Base-by-base conservation (phyloP, 2,797 vertebrate genomes). In the Furcifer pardalis region DNA sequence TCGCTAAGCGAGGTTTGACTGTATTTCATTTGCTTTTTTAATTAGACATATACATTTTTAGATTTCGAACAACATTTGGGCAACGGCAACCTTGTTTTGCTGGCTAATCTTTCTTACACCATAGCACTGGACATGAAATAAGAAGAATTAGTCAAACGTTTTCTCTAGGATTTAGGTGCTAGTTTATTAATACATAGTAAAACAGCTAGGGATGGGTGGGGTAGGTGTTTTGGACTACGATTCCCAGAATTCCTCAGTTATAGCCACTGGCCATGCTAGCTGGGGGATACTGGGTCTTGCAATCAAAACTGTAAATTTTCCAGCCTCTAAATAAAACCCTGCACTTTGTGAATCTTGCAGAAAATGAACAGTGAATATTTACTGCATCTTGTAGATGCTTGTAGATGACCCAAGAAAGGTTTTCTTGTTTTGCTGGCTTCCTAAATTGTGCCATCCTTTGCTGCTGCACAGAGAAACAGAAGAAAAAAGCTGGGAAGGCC, bases 381-480 rank as follows among this genome's bases (percentile, higher is more conserved):
- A 17, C 0, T 32, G 42, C 30, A 62, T 79, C 49, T 49, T 30
- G n/a, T n/a, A n/a, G n/a, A n/a, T 21, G 30, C 40, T 84, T 56
- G 0, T 2, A 59, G 19, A 52, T 23, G 5, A 6, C 25, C 17
- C 15, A 4, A 15, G 52, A 60, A 52, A 0, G 21, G 3, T 82
- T 89, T 63, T 66, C 19, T n/a, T 68, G 32, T 71, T 42, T 65
- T 49, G 49, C 42, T 44, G 1, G 46, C n/a, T 78, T 81, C 74
- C 13, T 66, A 85, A 83, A 59, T 32, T 56, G 35, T 42, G 42
- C 37, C 86, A 86, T 2, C 52, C 77, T 90, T 89, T 71, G 85
- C 1, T 87, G 0, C 69, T 79, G 25, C 32, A 37, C 30, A 87
- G 79, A 32, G 30, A 2, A 12, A 21, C 42, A 77, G 37, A 49